phyloP scores from a whole-genome alignment of 2,888 invertebrate genomes.

The Ichneumoninae sp. region DNA sequence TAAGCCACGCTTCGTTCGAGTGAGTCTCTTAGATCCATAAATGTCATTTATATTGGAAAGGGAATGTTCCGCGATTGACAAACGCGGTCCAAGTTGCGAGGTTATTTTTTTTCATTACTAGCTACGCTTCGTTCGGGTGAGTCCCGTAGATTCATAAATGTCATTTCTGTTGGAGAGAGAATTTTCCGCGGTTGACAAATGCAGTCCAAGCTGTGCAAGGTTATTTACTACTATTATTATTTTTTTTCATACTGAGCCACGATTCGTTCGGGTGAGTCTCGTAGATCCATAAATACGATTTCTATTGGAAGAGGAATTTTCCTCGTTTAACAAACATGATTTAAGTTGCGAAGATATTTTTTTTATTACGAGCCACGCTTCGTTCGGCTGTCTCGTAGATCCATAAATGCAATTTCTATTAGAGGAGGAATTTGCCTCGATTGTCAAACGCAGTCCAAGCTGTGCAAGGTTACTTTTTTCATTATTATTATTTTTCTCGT shows the following conservation, averaged over 20 bases:
- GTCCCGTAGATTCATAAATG: too few relatives aligned
- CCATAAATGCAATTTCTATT: neutral
- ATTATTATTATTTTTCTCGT: constrained; percentile 1
- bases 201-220: too few relatives aligned
- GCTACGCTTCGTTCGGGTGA: too few relatives aligned
- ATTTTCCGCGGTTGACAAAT: too few relatives aligned
- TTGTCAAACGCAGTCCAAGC: neutral
- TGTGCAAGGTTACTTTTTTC: neutral
- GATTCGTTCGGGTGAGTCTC: neutral
- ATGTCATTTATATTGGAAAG: constrained; percentile 59
- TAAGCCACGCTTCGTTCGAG: too few relatives aligned
- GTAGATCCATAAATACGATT: neutral
- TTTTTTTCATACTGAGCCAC: too few relatives aligned
- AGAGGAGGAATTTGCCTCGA: neutral
- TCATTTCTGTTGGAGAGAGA: too few relatives aligned
- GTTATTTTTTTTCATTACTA: too few relatives aligned
- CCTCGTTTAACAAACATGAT: constrained; percentile 7
- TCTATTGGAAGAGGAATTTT: neutral
- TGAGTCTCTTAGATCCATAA: constrained; percentile 40
- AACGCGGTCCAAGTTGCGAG: neutral
- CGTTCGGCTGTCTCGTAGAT: neutral
- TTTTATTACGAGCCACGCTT: too few relatives aligned
- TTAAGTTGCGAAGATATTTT: neutral
- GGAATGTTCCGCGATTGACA: neutral
- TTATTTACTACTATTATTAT: too few relatives aligned